Base-by-base conservation (phyloP, 2,113 vertebrate genomes). In the Ochotona princeps region DNA sequence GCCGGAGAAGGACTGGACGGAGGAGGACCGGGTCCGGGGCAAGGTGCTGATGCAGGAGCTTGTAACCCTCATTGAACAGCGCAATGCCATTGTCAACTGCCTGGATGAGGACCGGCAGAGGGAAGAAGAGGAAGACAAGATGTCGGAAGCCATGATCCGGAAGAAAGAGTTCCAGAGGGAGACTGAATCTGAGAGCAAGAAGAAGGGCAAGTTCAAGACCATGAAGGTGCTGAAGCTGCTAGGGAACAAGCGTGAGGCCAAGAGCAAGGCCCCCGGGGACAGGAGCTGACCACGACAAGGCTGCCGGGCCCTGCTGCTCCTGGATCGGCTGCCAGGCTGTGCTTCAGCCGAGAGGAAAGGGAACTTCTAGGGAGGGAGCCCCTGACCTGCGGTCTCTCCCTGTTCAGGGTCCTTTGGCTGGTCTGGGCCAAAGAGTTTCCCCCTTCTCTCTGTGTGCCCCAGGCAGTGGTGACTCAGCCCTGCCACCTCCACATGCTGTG, bases 201-300 rank as follows among this genome's bases (percentile, higher is more conserved):
- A 99, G 97, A 99, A 99, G 97, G 98, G 98, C 26, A 99, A 99
- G 97, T 99, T 99, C 97, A 99, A 99, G 98, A 99, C 99, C 90
- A 99, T 99, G 92, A 99, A 99, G 95, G 98, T 99, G 93, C 97
- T 99, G 86, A 99, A 99, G 97, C 97, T 99, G 92, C 97, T 99
- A 93, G 98, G 99, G 95, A 98, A 98, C 94, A 99, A 99, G 93
- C 98, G 98, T 2, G 98, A 98, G 4, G 97, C 98, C 94, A 99
- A 98, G 95, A 98, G 94, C 96, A 99, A 99, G 96, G 98, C 97
- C 0, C 96, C 95, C 1, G 99, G 99, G 95, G 99, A 99, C 95
- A 99, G 99, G 97, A 99, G 97, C 97, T 98, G 97, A 95, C 89
- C 74, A 91, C 57, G 0, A 1, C 10, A 87, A 93, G 23, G 25